Percentiles rank a stretch among this genome's conserved stretches.
Evolutionary conservation across 2,113 vertebrate species (phyloP).

Genomic region (Edolisoma coerulescens): DNA sequence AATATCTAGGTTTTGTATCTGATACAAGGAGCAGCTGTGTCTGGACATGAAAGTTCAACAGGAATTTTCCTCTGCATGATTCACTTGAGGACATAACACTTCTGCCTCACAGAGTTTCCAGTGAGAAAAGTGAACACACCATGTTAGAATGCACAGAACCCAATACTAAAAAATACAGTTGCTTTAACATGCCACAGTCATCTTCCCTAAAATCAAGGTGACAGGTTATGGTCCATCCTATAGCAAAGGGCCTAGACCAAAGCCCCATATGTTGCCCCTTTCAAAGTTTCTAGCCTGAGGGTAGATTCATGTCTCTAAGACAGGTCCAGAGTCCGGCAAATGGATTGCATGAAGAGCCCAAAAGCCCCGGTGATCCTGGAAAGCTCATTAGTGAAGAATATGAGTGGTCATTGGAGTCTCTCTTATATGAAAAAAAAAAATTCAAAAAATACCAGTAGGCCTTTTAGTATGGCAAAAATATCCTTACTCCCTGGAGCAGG

Average conservation of each 20-base stretch:
- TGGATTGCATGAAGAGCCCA: background rate
- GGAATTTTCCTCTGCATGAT: background rate
- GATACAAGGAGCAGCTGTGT: background rate
- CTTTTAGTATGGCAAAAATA: background rate
- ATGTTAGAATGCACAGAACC: background rate
- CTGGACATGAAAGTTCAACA: background rate
- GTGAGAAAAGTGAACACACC: background rate
- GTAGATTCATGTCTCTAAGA: background rate
- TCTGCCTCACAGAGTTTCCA: background rate
- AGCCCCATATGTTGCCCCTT: background rate
- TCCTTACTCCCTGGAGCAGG: background rate
- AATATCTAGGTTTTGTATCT: background rate
- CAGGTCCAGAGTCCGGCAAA: background rate
- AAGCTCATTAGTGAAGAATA: background rate
- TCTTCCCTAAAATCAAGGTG: background rate
- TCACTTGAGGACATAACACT: background rate
- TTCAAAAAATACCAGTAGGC: background rate
- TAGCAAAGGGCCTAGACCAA: background rate
- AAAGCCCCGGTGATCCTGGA: background rate
- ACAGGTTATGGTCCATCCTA: background rate
- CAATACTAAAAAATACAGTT: background rate
- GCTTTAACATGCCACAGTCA: background rate
- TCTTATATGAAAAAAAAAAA: background rate
- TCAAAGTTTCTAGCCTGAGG: background rate
- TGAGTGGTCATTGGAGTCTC: background rate